Evolutionary conservation across 1,140 invertebrate genomes (phyloP).

Genomic region (Drosophila nannoptera): DNA sequence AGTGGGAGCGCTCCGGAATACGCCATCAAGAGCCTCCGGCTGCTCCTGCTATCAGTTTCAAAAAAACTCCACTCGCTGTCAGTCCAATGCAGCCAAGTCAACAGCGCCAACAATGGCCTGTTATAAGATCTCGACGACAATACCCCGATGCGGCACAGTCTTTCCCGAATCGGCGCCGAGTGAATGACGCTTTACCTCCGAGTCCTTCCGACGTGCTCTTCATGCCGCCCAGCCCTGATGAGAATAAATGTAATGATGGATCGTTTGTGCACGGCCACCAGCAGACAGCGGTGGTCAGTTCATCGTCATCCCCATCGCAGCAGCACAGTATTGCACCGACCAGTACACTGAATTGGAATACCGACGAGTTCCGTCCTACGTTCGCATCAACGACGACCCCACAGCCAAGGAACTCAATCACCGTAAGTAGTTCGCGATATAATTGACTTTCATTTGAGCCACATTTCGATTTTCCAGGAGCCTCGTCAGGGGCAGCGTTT

Average conservation of each 20-base stretch:
- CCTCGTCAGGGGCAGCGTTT: constrained; percentile 27
- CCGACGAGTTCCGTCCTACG: constrained; percentile 21
- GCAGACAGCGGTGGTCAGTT: not conserved
- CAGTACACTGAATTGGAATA: constrained; percentile 33
- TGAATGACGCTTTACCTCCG: not conserved
- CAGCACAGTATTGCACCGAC: constrained; percentile 1
- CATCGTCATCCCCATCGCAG: not conserved
- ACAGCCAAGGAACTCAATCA: constrained; percentile 9
- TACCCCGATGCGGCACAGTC: too few relatives aligned
- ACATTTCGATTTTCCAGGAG: not conserved
- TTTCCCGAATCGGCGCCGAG: too few relatives aligned
- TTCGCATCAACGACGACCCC: too few relatives aligned
- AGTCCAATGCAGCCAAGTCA: not conserved
- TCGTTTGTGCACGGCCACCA: not conserved
- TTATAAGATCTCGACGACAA: not conserved
- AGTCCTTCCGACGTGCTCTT: not conserved
- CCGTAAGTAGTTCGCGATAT: constrained; percentile 5
- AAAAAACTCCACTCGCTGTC: not conserved
- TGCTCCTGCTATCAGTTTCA: too few relatives aligned
- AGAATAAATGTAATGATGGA: constrained; percentile 16
- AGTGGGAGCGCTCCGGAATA: constrained; percentile 1
- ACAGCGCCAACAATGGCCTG: not conserved
- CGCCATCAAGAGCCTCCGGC: not conserved
- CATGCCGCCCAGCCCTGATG: not conserved
- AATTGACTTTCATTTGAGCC: too few relatives aligned